These are phyloP conservation scores for Anhinga anhinga DNA, from an alignment of 2,113 vertebrate genomes.

Conservation along the genomic window DNA sequence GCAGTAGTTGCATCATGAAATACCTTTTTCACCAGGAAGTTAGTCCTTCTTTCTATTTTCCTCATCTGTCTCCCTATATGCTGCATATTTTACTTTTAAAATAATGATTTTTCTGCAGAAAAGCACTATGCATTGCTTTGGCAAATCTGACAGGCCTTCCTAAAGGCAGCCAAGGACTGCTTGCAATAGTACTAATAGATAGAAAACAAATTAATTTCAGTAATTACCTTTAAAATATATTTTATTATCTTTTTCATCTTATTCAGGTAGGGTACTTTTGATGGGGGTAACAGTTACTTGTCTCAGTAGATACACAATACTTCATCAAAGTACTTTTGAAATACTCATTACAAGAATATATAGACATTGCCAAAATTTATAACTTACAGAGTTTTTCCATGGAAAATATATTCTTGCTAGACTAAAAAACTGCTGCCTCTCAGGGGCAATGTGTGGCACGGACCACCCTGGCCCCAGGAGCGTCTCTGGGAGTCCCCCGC, in stretches of 20 bases:
- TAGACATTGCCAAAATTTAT: not conserved
- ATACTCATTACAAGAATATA: not conserved
- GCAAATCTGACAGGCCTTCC: not conserved
- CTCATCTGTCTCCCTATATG: not conserved
- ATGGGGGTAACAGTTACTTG: not conserved
- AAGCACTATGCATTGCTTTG: not conserved
- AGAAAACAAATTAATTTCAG: not conserved
- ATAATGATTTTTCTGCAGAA: not conserved
- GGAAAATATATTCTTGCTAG: not conserved
- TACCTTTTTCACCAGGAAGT: not conserved
- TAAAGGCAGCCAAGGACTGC: not conserved
- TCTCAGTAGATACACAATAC: not conserved
- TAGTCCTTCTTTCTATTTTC: not conserved
- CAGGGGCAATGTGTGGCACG: fast-evolving
- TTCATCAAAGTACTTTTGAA: not conserved
- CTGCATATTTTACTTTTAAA: not conserved
- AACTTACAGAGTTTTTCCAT: not conserved
- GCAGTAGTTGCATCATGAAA: not conserved
- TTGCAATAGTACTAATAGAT: not conserved
- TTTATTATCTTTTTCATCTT: not conserved
- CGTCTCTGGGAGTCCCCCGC: not conserved
- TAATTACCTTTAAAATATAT: not conserved
- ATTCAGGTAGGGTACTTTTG: not conserved
- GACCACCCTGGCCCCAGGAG: not conserved
- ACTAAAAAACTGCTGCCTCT: not conserved